Base-by-base conservation (phyloP, 2,888 invertebrate species). In the Congeria kusceri region DNA sequence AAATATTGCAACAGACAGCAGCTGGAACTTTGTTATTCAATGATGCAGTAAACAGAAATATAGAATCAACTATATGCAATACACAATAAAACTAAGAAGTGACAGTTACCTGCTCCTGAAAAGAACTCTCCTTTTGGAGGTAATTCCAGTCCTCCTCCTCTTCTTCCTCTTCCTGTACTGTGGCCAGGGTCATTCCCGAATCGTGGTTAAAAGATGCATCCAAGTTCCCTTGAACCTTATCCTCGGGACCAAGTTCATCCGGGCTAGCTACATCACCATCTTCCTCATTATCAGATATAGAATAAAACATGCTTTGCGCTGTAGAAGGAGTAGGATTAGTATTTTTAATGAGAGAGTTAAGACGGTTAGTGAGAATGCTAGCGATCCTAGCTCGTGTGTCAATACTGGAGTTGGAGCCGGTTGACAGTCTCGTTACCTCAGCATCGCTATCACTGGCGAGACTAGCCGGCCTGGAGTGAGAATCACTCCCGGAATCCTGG, bases 321-420 rank as follows among this genome's bases (percentile, higher is more conserved):
- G 71, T 58, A 46, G 62, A 58, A 63, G 83, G 71, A 23, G 64
- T 23, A 62, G 78, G 75, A 70, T 75, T 79, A 75, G 74, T 72
- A 63, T 82, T 68, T 47, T 76, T 76, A 68, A 76, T 78, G 39
- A 74, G 65, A 74, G 80, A 76, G 69, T 80, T 80, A 58, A 78
- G 73, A 61, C 81, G 74, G 70, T 83, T 86, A 82, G 83, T 77
- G 64, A 81, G 76, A 64, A 82, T 77, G 57, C 79, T 84, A 77
- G 86, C 83, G 66, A 87, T 78, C 59, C 84, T 77, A 80, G 85
- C 80, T 57, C 84, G 74, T n/a, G 85, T 83, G 65, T 86, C 84
- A 77, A 82, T 73, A 44, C 82, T 82, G 69, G 80, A 74, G 56
- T 71, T 77, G 49, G 84, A 76, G 32, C 70, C 71, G 27, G 80